These are phyloP conservation scores for Sciaenops ocellatus DNA, from an alignment of 2,797 vertebrate genomes.

Conservation along the genomic window DNA sequence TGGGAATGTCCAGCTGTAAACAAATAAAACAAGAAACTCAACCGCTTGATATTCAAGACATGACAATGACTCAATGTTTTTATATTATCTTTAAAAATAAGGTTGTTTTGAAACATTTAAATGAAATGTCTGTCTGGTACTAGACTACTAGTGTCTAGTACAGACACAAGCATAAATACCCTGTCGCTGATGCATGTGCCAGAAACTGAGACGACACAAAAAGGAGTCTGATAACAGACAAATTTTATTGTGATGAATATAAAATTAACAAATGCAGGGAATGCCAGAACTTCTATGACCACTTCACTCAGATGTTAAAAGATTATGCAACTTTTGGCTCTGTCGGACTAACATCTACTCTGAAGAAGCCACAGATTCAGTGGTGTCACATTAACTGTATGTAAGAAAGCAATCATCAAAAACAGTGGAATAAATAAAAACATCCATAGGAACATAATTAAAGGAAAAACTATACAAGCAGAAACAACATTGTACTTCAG, in stretches of 20 bases:
- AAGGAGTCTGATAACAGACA: slow-evolving; percentile 54
- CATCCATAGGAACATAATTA: slow-evolving; percentile 31
- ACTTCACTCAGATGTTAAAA: slow-evolving; percentile 12
- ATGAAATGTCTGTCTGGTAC: not conserved
- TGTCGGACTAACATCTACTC: not conserved
- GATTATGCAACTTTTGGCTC: slow-evolving; percentile 40
- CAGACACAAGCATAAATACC: not conserved
- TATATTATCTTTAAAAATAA: too few relatives aligned
- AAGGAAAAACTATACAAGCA: slow-evolving; percentile 25
- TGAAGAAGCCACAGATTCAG: slow-evolving; percentile 31
- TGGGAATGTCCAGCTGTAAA: slow-evolving; percentile 55
- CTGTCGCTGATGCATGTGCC: not conserved
- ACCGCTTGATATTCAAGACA: not conserved
- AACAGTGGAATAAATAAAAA: slow-evolving; percentile 59
- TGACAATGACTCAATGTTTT: too few relatives aligned
- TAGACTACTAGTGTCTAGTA: too few relatives aligned
- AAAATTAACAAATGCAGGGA: slow-evolving; percentile 75
- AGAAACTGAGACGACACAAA: not conserved
- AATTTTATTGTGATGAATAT: slow-evolving; percentile 77
- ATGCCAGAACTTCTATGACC: slow-evolving; percentile 42
- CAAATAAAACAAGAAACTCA: not conserved
- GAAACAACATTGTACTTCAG: slow-evolving; percentile 44
- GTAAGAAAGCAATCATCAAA: slow-evolving; percentile 36
- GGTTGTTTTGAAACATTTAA: not conserved
- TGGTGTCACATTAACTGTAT: slow-evolving; percentile 19